A percentile compares a stretch with the other conserved stretches of the same genome.
These are phyloP conservation scores for Galendromus occidentalis DNA, from an alignment of 1,140 invertebrate species.

Conservation along the genomic window DNA sequence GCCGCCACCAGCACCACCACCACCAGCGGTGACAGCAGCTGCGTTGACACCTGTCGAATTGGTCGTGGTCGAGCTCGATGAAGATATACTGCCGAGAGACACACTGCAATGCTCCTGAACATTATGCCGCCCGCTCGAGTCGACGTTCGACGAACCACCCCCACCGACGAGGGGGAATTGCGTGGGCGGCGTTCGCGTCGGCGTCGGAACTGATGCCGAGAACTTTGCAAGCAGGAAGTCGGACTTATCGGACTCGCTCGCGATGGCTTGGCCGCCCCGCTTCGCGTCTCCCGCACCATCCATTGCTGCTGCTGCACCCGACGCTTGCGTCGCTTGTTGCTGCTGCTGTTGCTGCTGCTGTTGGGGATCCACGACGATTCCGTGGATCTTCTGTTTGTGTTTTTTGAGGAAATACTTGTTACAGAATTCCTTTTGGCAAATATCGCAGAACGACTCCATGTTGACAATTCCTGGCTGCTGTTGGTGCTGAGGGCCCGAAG, in stretches of 20 bases:
- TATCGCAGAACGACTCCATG: conserved; percentile 37
- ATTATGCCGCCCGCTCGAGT: too few species aligned
- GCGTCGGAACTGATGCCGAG: not conserved
- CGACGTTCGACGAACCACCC: too few species aligned
- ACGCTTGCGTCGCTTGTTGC: conserved; percentile 15
- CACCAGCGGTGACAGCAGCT: not conserved
- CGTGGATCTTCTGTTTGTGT: conserved; percentile 79
- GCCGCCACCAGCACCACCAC: not conserved
- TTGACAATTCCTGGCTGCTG: conserved; percentile 16
- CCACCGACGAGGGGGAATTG: too few species aligned
- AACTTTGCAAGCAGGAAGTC: conserved; percentile 18
- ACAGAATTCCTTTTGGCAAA: conserved; percentile 97
- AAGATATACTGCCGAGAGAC: conserved; percentile 15
- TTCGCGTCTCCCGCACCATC: conserved; percentile 19
- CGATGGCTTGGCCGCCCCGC: conserved; percentile 15
- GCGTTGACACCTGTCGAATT: conserved; percentile 11
- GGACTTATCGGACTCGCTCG: conserved; percentile 14
- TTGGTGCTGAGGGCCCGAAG: conserved; percentile 13
- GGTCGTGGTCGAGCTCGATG: conserved; percentile 15
- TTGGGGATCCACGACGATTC: conserved; percentile 36
- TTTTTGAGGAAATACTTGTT: conserved; percentile 98
- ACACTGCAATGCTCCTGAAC: conserved; percentile 12
- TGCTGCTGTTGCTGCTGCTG: conserved; percentile 15
- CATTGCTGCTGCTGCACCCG: conserved; percentile 18
- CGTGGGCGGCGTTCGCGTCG: not conserved